A percentile compares a stretch with the other conserved stretches of the same genome.
These are phyloP conservation scores for Yponomeuta plumbellus DNA, from an alignment of 2,888 invertebrate genomes.

Conservation along the genomic window DNA sequence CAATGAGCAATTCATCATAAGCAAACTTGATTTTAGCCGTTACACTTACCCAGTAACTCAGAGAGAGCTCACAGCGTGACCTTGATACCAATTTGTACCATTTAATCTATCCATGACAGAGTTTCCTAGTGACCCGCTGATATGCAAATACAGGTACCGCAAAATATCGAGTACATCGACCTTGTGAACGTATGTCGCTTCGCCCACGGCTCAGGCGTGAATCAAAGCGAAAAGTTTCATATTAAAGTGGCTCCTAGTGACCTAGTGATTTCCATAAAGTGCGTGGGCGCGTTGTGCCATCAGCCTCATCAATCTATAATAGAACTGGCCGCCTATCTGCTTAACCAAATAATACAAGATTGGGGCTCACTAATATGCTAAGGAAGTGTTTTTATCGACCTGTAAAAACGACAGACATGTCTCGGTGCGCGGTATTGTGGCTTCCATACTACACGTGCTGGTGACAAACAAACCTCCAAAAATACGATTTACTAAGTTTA, in stretches of 20 bases:
- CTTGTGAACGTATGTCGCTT: conserved; percentile 43
- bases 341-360: neutral
- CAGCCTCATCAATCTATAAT: neutral
- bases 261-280: conserved; percentile 69
- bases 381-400: neutral
- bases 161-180: conserved; percentile 69
- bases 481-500: neutral
- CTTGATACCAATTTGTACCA: conserved; percentile 71
- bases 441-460: neutral
- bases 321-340: neutral
- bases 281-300: conserved; percentile 44
- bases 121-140: conserved; percentile 60
- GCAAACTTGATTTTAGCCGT: conserved; percentile 61
- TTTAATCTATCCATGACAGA: conserved; percentile 57
- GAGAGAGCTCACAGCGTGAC: conserved; percentile 60
- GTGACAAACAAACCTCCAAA: neutral
- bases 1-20: conserved; percentile 73
- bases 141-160: conserved; percentile 72
- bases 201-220: conserved; percentile 51
- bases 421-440: neutral
- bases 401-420: conserved; percentile 7
- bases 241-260: conserved; percentile 61
- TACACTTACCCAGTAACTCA: conserved; percentile 71
- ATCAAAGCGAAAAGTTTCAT: conserved; percentile 48
- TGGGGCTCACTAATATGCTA: neutral